These are phyloP conservation scores for Pseudoatta argentina DNA, from an alignment of 1,140 invertebrate species.

Conservation along the genomic window DNA sequence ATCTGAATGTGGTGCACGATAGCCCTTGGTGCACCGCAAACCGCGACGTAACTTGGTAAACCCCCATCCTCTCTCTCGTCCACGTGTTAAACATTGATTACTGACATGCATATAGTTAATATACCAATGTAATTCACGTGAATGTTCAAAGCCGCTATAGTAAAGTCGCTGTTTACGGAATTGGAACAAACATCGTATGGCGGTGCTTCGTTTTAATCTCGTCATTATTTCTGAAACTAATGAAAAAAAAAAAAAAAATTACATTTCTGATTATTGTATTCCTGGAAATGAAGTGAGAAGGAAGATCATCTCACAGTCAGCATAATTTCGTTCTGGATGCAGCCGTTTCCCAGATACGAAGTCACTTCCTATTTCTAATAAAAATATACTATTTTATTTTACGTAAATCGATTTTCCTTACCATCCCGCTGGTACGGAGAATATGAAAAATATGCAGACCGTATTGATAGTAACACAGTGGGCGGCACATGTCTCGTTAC, in stretches of 20 bases:
- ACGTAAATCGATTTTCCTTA: neutral
- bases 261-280: neutral
- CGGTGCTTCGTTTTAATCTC: neutral
- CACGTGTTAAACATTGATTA: conserved; percentile 78
- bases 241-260: neutral
- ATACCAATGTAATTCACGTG: conserved; percentile 65
- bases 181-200: conserved; percentile 2
- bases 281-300: neutral
- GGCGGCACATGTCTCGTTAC: conserved; percentile 33
- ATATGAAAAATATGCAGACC: conserved; percentile 16
- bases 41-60: conserved; percentile 75
- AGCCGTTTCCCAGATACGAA: neutral
- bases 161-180: neutral
- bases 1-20: conserved; percentile 74
- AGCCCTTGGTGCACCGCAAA: conserved; percentile 73
- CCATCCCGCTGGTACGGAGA: neutral
- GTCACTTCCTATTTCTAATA: neutral
- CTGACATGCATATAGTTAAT: conserved; percentile 76
- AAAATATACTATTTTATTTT: neutral
- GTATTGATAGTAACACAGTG: conserved; percentile 28
- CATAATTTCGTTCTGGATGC: neutral
- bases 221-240: neutral
- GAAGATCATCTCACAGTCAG: neutral
- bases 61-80: conserved; percentile 50
- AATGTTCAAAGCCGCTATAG: conserved; percentile 14